Evolutionary conservation across 2,888 invertebrate genomes (phyloP).

Genomic region (Acanthoscelides obtectus): DNA sequence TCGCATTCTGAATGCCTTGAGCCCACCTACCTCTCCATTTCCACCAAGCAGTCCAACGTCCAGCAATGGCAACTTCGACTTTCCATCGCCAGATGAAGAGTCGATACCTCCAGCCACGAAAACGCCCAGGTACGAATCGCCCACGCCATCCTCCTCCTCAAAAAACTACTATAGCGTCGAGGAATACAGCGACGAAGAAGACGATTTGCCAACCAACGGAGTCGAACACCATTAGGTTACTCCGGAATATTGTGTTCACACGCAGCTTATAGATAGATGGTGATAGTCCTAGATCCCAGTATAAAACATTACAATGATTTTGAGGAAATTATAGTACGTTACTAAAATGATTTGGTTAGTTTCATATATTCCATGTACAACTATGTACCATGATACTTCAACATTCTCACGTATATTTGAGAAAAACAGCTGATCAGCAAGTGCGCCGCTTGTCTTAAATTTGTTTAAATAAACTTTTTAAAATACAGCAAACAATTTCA

Average conservation of each 20-base stretch:
- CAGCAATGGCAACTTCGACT: conserved; percentile 39
- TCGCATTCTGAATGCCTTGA: conserved; percentile 83
- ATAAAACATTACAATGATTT: background rate
- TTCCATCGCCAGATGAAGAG: conserved; percentile 25
- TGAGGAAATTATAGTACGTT: too few relatives aligned
- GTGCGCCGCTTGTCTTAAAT: too few relatives aligned
- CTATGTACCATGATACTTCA: too few relatives aligned
- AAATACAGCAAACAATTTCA: too few relatives aligned
- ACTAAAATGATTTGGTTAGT: too few relatives aligned
- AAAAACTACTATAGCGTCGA: conserved; percentile 28
- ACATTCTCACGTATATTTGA: too few relatives aligned
- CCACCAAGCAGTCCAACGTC: conserved; percentile 40
- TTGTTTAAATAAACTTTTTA: too few relatives aligned
- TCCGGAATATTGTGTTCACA: background rate
- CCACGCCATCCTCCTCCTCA: conserved; percentile 27
- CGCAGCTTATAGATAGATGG: background rate
- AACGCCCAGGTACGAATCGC: conserved; percentile 41
- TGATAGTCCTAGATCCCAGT: background rate
- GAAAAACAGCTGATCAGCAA: too few relatives aligned
- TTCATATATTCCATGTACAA: too few relatives aligned
- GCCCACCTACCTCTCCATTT: conserved; percentile 78
- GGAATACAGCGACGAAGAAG: conserved; percentile 43
- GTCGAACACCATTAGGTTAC: background rate
- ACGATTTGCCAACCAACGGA: conserved; percentile 13
- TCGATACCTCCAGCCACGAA: conserved; percentile 44